phyloP scores from a whole-genome alignment of 2,888 invertebrate species.

The Fragum whitleyi region DNA sequence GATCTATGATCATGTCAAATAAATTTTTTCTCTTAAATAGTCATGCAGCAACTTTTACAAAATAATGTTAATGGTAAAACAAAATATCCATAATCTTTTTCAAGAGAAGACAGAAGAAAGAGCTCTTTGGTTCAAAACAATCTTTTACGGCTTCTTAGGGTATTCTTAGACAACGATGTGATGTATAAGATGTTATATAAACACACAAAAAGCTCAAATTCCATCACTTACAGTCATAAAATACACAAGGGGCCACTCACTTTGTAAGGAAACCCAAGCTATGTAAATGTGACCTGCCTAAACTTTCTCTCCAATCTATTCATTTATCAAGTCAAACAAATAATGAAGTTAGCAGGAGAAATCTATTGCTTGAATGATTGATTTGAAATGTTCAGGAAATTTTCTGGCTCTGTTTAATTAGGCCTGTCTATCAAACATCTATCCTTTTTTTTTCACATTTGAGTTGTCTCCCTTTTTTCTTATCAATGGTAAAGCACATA shows the following conservation, averaged over 20 bases:
- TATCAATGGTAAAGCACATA: too few relatives aligned
- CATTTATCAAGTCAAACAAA: background rate
- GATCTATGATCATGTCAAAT: too few relatives aligned
- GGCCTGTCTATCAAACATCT: conserved; percentile 1
- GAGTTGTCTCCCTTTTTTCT: too few relatives aligned
- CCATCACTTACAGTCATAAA: background rate
- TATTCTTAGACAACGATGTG: too few relatives aligned
- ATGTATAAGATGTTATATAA: too few relatives aligned
- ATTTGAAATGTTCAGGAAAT: background rate
- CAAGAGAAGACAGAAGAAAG: too few relatives aligned
- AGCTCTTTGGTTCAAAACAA: too few relatives aligned
- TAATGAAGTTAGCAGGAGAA: background rate
- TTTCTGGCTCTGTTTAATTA: background rate
- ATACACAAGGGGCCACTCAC: background rate
- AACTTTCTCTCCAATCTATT: background rate
- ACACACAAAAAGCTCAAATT: background rate
- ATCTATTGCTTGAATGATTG: conserved; percentile 1
- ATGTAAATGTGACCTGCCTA: background rate
- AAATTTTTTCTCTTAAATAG: too few relatives aligned
- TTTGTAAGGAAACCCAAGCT: background rate
- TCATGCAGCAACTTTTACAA: too few relatives aligned
- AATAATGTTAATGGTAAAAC: too few relatives aligned
- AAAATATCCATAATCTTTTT: too few relatives aligned
- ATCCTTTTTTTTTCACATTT: background rate
- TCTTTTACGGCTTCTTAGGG: too few relatives aligned